These are phyloP conservation scores for Gymnoscopelus braueri DNA, from an alignment of 2,797 vertebrate species.

Conservation along the genomic window DNA sequence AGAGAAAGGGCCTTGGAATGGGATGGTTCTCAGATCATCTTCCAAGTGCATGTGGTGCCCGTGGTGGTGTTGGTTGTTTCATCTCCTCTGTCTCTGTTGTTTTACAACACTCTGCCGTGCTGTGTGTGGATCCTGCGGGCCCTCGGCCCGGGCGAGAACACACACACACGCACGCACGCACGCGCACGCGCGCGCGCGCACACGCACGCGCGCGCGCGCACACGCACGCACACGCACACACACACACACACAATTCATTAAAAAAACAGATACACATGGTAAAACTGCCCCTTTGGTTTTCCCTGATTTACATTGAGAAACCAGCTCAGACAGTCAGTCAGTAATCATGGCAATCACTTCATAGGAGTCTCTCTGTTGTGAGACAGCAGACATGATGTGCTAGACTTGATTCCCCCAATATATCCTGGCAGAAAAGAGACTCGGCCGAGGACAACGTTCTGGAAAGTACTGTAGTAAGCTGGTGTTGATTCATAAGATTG, in stretches of 20 bases:
- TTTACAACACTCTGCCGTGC: conserved; percentile 61
- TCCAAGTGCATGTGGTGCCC: conserved; percentile 80
- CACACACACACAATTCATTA: neutral
- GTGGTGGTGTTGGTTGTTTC: conserved; percentile 76
- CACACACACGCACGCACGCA: too few species aligned
- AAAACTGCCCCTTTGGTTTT: neutral
- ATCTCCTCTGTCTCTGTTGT: conserved; percentile 69
- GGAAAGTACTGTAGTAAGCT: conserved; percentile 31
- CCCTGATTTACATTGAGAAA: conserved; percentile 33
- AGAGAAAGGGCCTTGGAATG: conserved; percentile 61
- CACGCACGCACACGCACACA: conserved; percentile 21
- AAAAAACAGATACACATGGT: neutral
- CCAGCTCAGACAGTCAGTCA: neutral
- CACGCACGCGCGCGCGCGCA: conserved; percentile 17
- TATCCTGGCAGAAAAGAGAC: conserved; percentile 27
- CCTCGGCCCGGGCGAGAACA: conserved; percentile 9
- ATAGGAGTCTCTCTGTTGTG: conserved; percentile 39
- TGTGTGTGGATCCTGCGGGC: conserved; percentile 51
- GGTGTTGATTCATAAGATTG: conserved; percentile 31
- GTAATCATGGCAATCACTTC: conserved; percentile 35
- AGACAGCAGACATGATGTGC: conserved; percentile 41
- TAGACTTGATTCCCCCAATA: conserved; percentile 46
- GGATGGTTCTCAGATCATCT: conserved; percentile 78
- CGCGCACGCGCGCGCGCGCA: too few species aligned
- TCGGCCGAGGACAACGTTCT: conserved; percentile 2